phyloP scores from a whole-genome alignment of 2,113 vertebrate genomes.

The Mastomys natalensis region DNA sequence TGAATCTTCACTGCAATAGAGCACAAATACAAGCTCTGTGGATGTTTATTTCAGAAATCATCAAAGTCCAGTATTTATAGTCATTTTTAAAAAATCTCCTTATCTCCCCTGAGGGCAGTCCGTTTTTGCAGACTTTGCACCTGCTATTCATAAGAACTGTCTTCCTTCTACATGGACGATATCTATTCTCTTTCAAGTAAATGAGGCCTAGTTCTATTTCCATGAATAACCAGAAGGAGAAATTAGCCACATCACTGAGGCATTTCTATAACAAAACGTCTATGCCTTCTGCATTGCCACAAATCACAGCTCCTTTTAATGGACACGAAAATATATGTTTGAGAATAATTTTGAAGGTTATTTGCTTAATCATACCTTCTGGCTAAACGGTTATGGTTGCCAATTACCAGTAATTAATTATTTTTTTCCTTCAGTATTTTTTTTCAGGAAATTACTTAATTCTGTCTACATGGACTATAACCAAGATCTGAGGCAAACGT shows the following conservation, averaged over 20 bases:
- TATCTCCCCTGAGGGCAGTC: slow-evolving; percentile 39
- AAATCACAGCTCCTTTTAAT: slow-evolving; percentile 21
- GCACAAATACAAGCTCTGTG: background rate
- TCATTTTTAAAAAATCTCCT: slow-evolving; percentile 73
- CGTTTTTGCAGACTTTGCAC: background rate
- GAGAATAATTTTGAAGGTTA: slow-evolving; percentile 64
- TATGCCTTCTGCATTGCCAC: background rate
- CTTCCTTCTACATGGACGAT: slow-evolving; percentile 38
- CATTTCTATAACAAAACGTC: slow-evolving; percentile 61
- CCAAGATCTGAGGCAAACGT: slow-evolving; percentile 39
- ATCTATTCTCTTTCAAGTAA: slow-evolving; percentile 61
- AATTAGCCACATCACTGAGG: slow-evolving; percentile 54
- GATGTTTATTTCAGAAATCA: slow-evolving; percentile 83
- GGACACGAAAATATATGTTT: slow-evolving; percentile 26
- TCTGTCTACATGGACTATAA: background rate
- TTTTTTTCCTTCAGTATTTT: slow-evolving; percentile 28
- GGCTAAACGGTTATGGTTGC: slow-evolving; percentile 9
- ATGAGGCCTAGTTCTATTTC: slow-evolving; percentile 67
- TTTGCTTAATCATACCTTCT: slow-evolving; percentile 45
- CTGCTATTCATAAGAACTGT: background rate
- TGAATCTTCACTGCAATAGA: background rate
- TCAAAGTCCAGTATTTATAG: slow-evolving; percentile 78
- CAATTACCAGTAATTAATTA: slow-evolving; percentile 25
- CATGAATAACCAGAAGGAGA: slow-evolving; percentile 63
- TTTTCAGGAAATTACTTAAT: slow-evolving; percentile 59